Conservation (phyloP, 2,113 vertebrate species). For the Spizaetus ornatus region DNA sequence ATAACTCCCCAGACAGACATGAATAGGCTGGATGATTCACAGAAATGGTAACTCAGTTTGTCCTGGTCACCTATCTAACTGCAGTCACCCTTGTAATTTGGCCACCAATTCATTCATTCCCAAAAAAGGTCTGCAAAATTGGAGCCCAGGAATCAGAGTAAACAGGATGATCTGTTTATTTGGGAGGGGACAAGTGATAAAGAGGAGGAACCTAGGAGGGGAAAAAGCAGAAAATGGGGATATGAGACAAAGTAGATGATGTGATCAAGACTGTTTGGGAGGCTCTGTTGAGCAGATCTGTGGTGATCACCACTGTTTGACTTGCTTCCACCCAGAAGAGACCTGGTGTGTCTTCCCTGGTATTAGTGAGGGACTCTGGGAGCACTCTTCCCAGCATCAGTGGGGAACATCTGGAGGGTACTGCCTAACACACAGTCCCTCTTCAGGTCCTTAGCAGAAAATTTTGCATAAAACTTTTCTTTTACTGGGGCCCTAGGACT, state of each 20-base stretch:
- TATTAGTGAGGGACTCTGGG: no score
- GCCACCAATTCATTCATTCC: not conserved
- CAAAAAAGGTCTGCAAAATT: not conserved
- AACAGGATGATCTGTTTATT: not conserved
- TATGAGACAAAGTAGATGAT: not conserved
- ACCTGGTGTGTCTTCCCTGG: no score
- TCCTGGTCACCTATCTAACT: not conserved
- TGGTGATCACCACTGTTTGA: not conserved
- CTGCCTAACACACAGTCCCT: no score
- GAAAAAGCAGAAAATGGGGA: not conserved
- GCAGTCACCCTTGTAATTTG: not conserved
- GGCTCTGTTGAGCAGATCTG: not conserved
- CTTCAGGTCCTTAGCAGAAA: no score
- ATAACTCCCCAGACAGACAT: not conserved
- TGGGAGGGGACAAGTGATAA: not conserved
- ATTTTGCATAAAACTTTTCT: no score
- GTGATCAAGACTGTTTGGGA: not conserved
- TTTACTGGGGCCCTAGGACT: no score
- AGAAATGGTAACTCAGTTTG: not conserved
- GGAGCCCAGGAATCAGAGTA: not conserved
- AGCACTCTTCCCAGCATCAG: no score
- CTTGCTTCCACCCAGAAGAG: not conserved
- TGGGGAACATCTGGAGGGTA: no score
- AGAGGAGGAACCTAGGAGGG: not conserved
- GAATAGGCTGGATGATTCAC: not conserved